Base-by-base conservation (phyloP, 1,140 invertebrate genomes). In the Drosophila teissieri region DNA sequence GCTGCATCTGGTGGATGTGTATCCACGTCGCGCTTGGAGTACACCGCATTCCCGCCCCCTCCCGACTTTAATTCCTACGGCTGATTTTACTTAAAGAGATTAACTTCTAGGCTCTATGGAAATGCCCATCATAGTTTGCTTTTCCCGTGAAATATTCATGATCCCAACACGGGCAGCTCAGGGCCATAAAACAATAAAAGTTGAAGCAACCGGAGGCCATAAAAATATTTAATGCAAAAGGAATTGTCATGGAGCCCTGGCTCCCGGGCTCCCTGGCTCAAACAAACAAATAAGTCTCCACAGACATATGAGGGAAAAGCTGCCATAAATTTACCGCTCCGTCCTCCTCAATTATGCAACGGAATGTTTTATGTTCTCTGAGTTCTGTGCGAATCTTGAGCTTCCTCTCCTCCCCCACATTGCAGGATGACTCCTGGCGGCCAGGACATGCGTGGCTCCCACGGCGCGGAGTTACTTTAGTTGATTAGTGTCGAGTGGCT, bases 161-260 rank as follows among this genome's bases (percentile, higher is more conserved):
- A 82, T 52, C 37, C 42, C 24, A 36, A 45, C 76, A 85, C 78
- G 76, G 72, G 24, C 51, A 52, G 54, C 55, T 51, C 46, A 36
- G 62, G 74, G 73, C 78, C 81, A 86, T 86, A 86, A 86, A 86
- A 86, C 83, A 86, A 86, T 86, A 73, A 86, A 88, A 72, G 73
- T 70, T 74, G 62, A 69, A 67, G 67, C 65, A 65, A 62, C 70
- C 63, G 68, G 58, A 53, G 67, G 67, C 79, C 79, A 88, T 86
- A 86, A 86, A 86, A 88, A 86, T 86, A 83, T 86, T 83, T 86
- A 86, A 86, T 86, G 83, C 83, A 86, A 69, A 88, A 82, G 67
- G 78, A 78, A 63, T 85, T 86, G 82, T 80, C 74, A 63, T 83
- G 80, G 27, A 52, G 53, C 54, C 19, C 42, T 31, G 46, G 10